Base-by-base conservation (phyloP, 2,113 vertebrate genomes). In the Gila orcuttii region DNA sequence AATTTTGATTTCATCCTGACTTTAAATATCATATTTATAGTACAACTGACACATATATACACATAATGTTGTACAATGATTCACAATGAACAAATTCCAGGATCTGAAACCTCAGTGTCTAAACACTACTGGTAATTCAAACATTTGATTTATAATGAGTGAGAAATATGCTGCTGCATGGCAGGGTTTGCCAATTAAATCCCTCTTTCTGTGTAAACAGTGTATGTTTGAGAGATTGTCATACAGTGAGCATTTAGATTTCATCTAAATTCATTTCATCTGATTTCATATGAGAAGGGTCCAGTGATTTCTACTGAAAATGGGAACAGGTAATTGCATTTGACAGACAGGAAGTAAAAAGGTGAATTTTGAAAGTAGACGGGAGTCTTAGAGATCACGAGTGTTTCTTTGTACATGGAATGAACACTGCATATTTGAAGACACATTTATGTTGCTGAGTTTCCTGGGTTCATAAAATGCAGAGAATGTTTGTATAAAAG, bases 301-400 rank as follows among this genome's bases (percentile, higher is more conserved):
- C 90, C 89, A 89, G 88, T 86, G 88, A 77, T 69, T 86, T 89
- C 89, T 60, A 85, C 84, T 66, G 87, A 88, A 91, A 92, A 91
- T 90, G 86, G 87, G 76, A 85, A 88, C 80, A 85, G 85, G 89
- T 93, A 93, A 94, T 94, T 94, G 90, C 90, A 91, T 93, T 93
- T 92, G 89, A 89, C 87, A 84, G 71, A 91, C 87, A 73, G 90
- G 83, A 84, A 88, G 88, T 86, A 78, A 84, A 74, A 83, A 84
- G 89, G 87, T 39, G n/a, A 82, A 68, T 82, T 45, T 45, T 25
- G 13, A n/a, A 17, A 64, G 59, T 83, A 74, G 59, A 33, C 5
- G 10, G 42, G 11, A 74, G 11, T 47, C 10, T 25, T 1, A 3
- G 36, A 45, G 39, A 42, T 74, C 39, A 74, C 60, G 1, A 21